phyloP scores from a whole-genome alignment of 2,797 vertebrate genomes.

The Lepus townsendii region DNA sequence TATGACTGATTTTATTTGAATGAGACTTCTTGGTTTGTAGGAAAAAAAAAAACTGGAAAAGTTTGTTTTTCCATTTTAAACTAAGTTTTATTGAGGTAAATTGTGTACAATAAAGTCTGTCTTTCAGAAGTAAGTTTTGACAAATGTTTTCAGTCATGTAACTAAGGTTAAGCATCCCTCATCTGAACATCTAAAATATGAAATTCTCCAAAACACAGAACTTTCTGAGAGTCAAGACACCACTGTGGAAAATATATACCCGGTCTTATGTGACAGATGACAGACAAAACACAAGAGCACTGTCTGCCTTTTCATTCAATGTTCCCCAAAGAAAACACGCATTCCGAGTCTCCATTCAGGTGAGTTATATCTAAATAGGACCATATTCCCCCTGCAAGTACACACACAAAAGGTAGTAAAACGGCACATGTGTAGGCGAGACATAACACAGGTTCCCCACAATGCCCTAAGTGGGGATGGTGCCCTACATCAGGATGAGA shows the following conservation, averaged over 20 bases:
- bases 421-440: too few relatives aligned
- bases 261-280: too few relatives aligned
- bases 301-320: neutral
- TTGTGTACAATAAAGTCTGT: neutral
- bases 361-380: neutral
- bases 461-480: too few relatives aligned
- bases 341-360: neutral
- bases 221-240: neutral
- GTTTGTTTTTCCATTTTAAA: neutral
- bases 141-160: neutral
- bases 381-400: too few relatives aligned
- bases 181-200: neutral
- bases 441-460: too few relatives aligned
- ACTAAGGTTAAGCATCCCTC: neutral
- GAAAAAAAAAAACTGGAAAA: constrained; percentile 22
- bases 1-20: constrained; percentile 6
- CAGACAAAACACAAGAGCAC: neutral
- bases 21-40: neutral
- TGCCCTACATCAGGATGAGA: too few relatives aligned
- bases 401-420: too few relatives aligned
- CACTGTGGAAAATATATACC: neutral
- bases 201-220: neutral
- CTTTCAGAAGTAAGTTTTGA: constrained; percentile 27
- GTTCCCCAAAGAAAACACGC: neutral
- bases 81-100: neutral